Conservation (phyloP, 2,888 invertebrate species). For the Aproaerema taeniolella region DNA sequence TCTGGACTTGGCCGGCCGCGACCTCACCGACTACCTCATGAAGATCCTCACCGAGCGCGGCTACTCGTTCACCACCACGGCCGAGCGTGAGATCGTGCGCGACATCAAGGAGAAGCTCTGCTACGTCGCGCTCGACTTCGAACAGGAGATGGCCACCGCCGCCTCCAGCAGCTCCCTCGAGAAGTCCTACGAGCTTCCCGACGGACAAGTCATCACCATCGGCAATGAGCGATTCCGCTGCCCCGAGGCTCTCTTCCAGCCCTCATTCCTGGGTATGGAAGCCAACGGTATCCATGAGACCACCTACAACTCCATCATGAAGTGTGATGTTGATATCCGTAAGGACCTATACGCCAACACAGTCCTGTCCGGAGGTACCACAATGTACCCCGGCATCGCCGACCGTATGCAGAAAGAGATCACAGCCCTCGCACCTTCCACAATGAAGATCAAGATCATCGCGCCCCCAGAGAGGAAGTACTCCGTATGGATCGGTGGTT, state of each 20-base stretch:
- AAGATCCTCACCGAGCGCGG: slow-evolving; percentile 94
- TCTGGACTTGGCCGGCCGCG: slow-evolving; percentile 93
- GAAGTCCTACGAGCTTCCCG: slow-evolving; percentile 97
- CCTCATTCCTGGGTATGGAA: slow-evolving; percentile 94
- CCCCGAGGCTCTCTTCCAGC: slow-evolving; percentile 96
- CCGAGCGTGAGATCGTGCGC: slow-evolving; percentile 95
- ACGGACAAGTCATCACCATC: slow-evolving; percentile 95
- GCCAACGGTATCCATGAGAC: slow-evolving; percentile 94
- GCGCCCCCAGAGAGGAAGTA: slow-evolving; percentile 96
- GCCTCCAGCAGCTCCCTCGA: slow-evolving; percentile 94
- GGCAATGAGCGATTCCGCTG: slow-evolving; percentile 97
- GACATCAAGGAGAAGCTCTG: slow-evolving; percentile 96
- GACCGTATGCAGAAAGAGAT: slow-evolving; percentile 97
- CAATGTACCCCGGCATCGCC: slow-evolving; percentile 97
- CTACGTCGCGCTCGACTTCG: slow-evolving; percentile 93
- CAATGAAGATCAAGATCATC: slow-evolving; percentile 97
- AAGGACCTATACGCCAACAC: slow-evolving; percentile 98
- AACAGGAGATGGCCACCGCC: slow-evolving; percentile 96
- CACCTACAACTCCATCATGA: slow-evolving; percentile 98
- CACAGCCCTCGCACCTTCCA: slow-evolving; percentile 93
- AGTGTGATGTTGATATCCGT: slow-evolving; percentile 98
- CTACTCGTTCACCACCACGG: slow-evolving; percentile 93
- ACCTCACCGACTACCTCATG: slow-evolving; percentile 95
- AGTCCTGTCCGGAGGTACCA: slow-evolving; percentile 95
- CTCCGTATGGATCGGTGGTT: slow-evolving; percentile 97